Evolutionary conservation across 2,113 vertebrate genomes (phyloP).

Genomic region (Oryzias melastigma): DNA sequence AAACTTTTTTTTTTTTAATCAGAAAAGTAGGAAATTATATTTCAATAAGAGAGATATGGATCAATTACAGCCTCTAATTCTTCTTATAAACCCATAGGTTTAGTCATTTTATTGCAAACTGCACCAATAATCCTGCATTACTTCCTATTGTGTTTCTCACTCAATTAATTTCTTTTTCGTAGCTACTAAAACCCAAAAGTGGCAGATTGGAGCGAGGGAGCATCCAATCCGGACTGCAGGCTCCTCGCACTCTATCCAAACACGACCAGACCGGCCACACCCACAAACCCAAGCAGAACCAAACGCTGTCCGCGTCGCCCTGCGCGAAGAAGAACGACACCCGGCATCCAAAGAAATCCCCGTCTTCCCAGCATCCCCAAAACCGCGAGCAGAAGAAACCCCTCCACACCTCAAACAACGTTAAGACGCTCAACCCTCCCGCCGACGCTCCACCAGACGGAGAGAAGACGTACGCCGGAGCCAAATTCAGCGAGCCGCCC

Average conservation of each 20-base stretch:
- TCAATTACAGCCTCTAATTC: too few relatives aligned
- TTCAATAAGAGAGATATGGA: too few relatives aligned
- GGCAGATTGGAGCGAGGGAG: conserved; percentile 79
- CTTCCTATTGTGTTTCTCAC: too few relatives aligned
- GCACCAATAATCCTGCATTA: too few relatives aligned
- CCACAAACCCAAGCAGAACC: conserved; percentile 78
- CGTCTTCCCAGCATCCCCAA: conserved; percentile 47
- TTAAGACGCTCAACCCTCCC: conserved; percentile 69
- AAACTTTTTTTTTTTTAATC: too few relatives aligned
- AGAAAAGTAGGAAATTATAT: too few relatives aligned
- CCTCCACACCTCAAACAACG: conserved; percentile 76
- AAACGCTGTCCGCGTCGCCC: conserved; percentile 51
- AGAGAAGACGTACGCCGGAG: conserved; percentile 89
- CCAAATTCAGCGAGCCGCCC: conserved; percentile 94
- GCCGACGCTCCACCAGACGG: conserved; percentile 69
- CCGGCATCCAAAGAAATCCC: conserved; percentile 74
- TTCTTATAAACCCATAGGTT: too few relatives aligned
- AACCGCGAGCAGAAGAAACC: conserved; percentile 79
- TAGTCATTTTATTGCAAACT: too few relatives aligned
- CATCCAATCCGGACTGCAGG: conserved; percentile 64
- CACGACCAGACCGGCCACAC: conserved; percentile 76
- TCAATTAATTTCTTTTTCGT: conserved; percentile 40
- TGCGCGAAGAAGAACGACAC: conserved; percentile 75
- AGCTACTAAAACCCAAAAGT: conserved; percentile 88
- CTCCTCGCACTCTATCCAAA: conserved; percentile 72